Evolutionary conservation across 2,888 invertebrate species (phyloP), one percentile per base, ranked within the genome.

Genomic region (Eubasilissa splendida): DNA sequence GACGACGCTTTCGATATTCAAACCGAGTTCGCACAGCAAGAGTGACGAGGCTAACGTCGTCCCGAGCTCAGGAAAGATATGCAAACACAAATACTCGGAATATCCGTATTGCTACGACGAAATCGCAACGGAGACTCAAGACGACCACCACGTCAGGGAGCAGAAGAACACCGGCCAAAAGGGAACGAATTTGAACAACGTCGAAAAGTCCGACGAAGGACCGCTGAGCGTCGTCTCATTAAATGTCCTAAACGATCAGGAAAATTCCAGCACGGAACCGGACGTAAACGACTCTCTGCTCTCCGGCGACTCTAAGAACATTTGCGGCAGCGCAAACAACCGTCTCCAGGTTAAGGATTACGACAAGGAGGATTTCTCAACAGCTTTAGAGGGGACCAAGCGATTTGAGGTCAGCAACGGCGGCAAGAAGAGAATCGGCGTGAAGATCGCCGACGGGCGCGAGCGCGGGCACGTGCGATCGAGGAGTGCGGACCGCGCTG

Each of bases 61-160:
- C 8, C 77, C 77, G n/a, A 66, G 56, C 50, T 82, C 89, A 0
- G 89, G 94, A 82, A 95, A 95, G 84, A 93, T 95, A 31, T 96
- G 96, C 87, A 96, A 96, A 88, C 96, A 96, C 85, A 96, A 95
- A 86, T 96, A 96, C 86, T 96, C 96, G n/a, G 95, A 96, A 59
- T 96, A 96, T 87, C 96, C 96, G 0, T 96, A 96, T 86, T 96
- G 96, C 85, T 96, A 96, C 84, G 96, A 95, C 84, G 96, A 96
- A 87, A 96, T 96, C 59, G 94, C 94, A 11, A 94, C 93, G 42
- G 94, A 94, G 81, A 93, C 93, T 0, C 93, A 93, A 85, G 93
- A 92, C 82, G 92, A 92, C 80, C 92, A 92, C 68, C 91, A 91
- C 83, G 88, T 92, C 85, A 86, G 90, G 56, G 78, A 79, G 52